Evolutionary conservation across 2,797 vertebrate species (phyloP).

Genomic region (Petrocephalus schoutedeni): DNA sequence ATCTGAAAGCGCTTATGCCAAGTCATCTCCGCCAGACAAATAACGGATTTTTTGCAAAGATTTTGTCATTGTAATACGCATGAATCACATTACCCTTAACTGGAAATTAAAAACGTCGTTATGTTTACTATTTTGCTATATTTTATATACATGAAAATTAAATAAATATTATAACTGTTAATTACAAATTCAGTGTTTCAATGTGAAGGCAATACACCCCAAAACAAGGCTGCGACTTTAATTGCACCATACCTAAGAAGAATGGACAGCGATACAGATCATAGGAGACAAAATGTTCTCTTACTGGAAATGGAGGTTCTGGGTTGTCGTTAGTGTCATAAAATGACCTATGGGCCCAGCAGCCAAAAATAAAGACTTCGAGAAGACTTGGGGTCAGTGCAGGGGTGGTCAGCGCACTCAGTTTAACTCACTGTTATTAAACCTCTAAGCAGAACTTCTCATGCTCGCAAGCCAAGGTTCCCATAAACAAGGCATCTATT

Average conservation of each 20-base stretch:
- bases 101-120: not conserved
- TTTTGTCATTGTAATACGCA: not conserved
- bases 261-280: not conserved
- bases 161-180: not conserved
- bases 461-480: constrained; percentile 14
- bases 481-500: not conserved
- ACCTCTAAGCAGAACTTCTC: constrained; percentile 15
- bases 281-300: not conserved
- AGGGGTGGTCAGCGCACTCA: not conserved
- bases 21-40: not conserved
- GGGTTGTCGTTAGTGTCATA: not conserved
- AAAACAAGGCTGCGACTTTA: not conserved
- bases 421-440: constrained; percentile 7
- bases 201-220: not conserved
- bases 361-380: constrained; percentile 10
- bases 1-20: not conserved
- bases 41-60: not conserved
- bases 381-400: not conserved
- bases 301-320: not conserved
- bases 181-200: not conserved
- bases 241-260: not conserved
- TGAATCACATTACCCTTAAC: not conserved
- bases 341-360: not conserved
- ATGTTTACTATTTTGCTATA: not conserved
- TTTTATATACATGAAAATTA: not conserved